Percentiles rank a stretch among this genome's conserved stretches.
phyloP scores from a whole-genome alignment of 2,113 vertebrate genomes.

The Menura novaehollandiae region DNA sequence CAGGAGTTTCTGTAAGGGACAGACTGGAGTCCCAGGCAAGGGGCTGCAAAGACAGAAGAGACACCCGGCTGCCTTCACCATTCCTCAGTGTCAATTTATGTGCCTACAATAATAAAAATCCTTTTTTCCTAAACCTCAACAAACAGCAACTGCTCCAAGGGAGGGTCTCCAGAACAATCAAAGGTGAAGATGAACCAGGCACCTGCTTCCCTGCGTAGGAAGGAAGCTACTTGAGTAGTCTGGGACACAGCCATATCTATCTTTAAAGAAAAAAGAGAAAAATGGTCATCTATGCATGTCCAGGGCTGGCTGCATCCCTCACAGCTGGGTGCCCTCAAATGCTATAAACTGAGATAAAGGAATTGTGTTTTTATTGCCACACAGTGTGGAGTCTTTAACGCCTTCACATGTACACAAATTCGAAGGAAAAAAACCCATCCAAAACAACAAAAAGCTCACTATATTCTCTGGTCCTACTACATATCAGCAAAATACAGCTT shows the following conservation, averaged over 20 bases:
- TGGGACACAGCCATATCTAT: neutral
- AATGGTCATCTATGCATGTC: neutral
- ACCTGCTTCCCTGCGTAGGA: neutral
- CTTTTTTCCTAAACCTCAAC: neutral
- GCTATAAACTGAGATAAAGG: neutral
- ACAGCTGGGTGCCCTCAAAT: neutral
- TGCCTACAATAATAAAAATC: neutral
- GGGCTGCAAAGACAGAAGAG: neutral
- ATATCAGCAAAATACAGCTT: neutral
- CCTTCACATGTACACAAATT: neutral
- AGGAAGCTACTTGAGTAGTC: neutral
- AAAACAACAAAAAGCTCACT: neutral
- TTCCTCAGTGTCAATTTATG: neutral
- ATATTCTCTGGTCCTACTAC: neutral
- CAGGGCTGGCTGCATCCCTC: neutral
- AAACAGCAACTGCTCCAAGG: neutral
- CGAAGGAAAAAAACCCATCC: neutral
- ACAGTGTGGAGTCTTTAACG: neutral
- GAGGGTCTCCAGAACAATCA: neutral
- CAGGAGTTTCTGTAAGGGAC: conserved; percentile 4
- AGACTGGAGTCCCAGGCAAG: neutral
- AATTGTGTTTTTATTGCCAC: neutral
- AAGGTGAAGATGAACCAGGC: neutral
- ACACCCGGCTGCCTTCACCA: neutral
- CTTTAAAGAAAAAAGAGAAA: neutral